Evolutionary conservation across 2,113 vertebrate species (phyloP).

Genomic region (Gambusia holbrooki): DNA sequence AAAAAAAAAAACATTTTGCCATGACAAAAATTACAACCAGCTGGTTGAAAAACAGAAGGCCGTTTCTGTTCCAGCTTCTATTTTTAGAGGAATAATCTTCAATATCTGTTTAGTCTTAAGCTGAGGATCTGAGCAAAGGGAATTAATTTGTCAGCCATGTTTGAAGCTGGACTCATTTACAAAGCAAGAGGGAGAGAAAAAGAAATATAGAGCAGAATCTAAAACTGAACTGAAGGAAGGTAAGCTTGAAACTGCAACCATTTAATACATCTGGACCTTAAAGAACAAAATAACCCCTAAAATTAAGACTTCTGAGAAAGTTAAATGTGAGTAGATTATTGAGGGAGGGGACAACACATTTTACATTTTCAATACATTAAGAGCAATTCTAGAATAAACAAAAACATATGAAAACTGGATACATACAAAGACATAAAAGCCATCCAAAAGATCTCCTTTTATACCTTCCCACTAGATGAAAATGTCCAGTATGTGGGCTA

Average conservation of each 20-base stretch:
- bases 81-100: too few species aligned
- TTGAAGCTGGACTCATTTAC: not conserved
- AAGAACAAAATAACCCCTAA: not conserved
- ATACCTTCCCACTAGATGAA: conserved; percentile 57
- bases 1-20: too few species aligned
- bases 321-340: not conserved
- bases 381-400: not conserved
- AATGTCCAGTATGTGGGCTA: conserved; percentile 57
- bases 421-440: not conserved
- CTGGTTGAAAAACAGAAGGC: too few species aligned
- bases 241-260: not conserved
- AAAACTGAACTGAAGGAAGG: not conserved
- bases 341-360: not conserved
- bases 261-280: not conserved
- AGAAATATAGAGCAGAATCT: not conserved
- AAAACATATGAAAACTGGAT: not conserved
- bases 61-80: too few species aligned
- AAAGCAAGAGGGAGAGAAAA: not conserved
- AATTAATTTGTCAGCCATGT: not conserved
- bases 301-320: not conserved
- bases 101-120: not conserved
- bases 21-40: too few species aligned
- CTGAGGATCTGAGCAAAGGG: not conserved
- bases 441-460: not conserved
- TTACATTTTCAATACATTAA: not conserved